phyloP scores from a whole-genome alignment of 2,888 invertebrate genomes.

The Hanleya hanleyi region DNA sequence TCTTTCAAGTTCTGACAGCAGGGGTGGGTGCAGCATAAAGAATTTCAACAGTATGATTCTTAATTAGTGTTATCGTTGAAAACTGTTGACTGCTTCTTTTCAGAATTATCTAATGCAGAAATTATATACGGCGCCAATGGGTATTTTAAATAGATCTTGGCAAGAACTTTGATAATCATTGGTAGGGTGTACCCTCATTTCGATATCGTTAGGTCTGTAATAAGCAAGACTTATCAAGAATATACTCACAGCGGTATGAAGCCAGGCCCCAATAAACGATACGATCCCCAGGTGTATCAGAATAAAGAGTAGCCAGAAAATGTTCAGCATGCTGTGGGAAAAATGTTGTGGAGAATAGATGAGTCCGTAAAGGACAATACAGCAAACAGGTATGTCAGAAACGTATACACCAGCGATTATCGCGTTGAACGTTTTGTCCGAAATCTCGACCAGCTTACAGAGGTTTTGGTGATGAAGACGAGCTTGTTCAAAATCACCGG shows the following conservation, averaged over 20 bases:
- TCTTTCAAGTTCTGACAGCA: no score
- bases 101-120: no score
- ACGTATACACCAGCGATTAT: slow-evolving; percentile 38
- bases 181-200: no score
- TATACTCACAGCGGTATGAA: slow-evolving; percentile 45
- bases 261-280: slow-evolving; percentile 39
- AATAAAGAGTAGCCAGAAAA: slow-evolving; percentile 45
- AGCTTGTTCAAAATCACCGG: slow-evolving; percentile 45
- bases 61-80: no score
- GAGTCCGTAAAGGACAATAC: slow-evolving; percentile 43
- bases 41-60: no score
- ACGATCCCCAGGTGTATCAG: slow-evolving; percentile 43
- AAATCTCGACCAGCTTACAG: slow-evolving; percentile 35
- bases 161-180: no score
- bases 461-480: slow-evolving; percentile 51
- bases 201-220: no score
- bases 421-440: slow-evolving; percentile 41
- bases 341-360: slow-evolving; percentile 39
- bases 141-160: no score
- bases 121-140: no score
- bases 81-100: no score
- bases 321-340: slow-evolving; percentile 38
- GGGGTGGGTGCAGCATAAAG: no score
- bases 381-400: slow-evolving; percentile 45
- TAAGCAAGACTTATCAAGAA: background rate